phyloP scores from a whole-genome alignment of 2,113 vertebrate genomes.

The Mormyrus lacerda region DNA sequence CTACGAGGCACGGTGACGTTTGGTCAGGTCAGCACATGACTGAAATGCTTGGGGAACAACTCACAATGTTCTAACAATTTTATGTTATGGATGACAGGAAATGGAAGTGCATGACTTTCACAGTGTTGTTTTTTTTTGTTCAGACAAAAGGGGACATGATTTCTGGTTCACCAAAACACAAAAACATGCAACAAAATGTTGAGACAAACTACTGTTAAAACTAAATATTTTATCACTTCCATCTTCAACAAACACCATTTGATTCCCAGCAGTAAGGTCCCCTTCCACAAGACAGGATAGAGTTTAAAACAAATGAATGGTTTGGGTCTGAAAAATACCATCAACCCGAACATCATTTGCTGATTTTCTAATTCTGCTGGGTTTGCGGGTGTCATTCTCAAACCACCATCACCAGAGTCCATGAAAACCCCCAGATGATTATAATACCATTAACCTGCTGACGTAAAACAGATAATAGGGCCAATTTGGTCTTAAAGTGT shows the following conservation, averaged over 20 bases:
- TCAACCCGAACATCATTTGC: not conserved
- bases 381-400: not conserved
- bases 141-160: not conserved
- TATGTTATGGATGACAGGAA: not conserved
- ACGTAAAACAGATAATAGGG: not conserved
- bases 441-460: not conserved
- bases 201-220: not conserved
- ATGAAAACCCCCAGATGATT: not conserved
- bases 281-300: not conserved
- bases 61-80: not conserved
- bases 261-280: not conserved
- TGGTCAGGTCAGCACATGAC: not conserved
- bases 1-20: not conserved
- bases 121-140: not conserved
- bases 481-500: not conserved
- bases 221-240: not conserved
- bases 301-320: not conserved
- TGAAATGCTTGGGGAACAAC: not conserved
- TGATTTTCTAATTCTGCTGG: not conserved
- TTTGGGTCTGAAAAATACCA: not conserved
- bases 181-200: not conserved
- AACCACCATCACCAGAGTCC: not conserved
- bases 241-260: not conserved
- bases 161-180: not conserved
- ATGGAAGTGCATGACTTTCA: not conserved